These are phyloP conservation scores for Scaptomyza parva DNA, from an alignment of 2,888 invertebrate genomes.

Conservation along the genomic window DNA sequence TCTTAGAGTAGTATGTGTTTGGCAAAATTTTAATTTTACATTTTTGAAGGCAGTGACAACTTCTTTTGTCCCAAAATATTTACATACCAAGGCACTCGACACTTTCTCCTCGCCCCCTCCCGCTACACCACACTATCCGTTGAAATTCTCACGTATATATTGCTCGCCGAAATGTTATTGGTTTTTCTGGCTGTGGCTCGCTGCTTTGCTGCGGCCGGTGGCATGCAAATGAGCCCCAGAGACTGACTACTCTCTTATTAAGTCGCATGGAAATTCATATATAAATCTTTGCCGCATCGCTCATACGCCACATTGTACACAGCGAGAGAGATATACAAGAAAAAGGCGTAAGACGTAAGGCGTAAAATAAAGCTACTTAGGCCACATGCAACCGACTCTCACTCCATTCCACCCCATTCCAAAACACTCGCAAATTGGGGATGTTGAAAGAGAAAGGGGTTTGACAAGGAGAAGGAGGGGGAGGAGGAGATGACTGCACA, in stretches of 20 bases:
- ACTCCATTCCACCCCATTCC: no score
- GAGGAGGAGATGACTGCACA: background rate
- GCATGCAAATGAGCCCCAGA: constrained; percentile 49
- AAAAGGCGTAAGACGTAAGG: constrained; percentile 11
- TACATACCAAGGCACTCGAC: constrained; percentile 49
- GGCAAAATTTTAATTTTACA: constrained; percentile 70
- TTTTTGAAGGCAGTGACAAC: constrained; percentile 72
- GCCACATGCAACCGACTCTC: constrained; percentile 27
- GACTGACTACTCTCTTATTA: constrained; percentile 24
- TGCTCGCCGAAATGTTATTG: constrained; percentile 66
- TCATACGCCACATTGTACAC: constrained; percentile 45
- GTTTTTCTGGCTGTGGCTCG: constrained; percentile 39
- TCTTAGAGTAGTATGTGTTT: constrained; percentile 20
- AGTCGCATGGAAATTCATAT: constrained; percentile 58
- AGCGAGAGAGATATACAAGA: constrained; percentile 7
- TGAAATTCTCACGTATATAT: background rate
- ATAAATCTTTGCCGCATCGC: constrained; percentile 62
- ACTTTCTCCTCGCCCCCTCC: constrained; percentile 2
- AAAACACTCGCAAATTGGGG: background rate
- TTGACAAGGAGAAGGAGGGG: background rate
- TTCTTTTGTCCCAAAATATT: constrained; percentile 69
- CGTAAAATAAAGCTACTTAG: constrained; percentile 48
- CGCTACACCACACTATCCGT: background rate
- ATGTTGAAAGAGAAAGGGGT: background rate
- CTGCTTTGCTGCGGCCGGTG: constrained; percentile 62